Conservation (phyloP, 2,888 invertebrate genomes). For the Rhingia rostrata region DNA sequence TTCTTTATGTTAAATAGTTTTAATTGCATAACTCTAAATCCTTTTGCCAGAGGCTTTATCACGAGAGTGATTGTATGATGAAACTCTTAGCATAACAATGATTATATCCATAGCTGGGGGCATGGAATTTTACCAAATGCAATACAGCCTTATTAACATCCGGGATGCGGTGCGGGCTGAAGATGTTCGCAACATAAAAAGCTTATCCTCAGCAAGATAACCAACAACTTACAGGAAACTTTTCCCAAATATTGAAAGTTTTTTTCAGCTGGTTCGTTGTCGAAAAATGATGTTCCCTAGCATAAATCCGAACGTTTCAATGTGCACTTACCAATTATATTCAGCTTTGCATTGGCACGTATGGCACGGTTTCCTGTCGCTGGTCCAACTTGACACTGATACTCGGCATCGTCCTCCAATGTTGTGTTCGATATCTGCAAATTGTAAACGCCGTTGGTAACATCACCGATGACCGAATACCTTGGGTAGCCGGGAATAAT, state of each 20-base stretch:
- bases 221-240: slow-evolving; percentile 9
- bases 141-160: slow-evolving; percentile 45
- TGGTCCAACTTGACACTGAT: slow-evolving; percentile 98
- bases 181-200: slow-evolving; percentile 29
- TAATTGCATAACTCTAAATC: slow-evolving; percentile 71
- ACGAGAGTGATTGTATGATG: slow-evolving; percentile 63
- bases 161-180: slow-evolving; percentile 11
- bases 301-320: neutral
- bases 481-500: slow-evolving; percentile 93
- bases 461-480: slow-evolving; percentile 93
- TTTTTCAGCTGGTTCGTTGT: too few species aligned
- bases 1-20: slow-evolving; percentile 70
- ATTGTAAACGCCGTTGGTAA: slow-evolving; percentile 92
- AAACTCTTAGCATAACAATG: slow-evolving; percentile 63
- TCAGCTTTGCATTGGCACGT: slow-evolving; percentile 93
- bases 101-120: slow-evolving; percentile 44
- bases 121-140: slow-evolving; percentile 39
- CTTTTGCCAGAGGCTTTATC: slow-evolving; percentile 67
- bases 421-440: slow-evolving; percentile 94
- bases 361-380: slow-evolving; percentile 91
- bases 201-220: slow-evolving; percentile 33
- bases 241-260: neutral
- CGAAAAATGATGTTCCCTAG: too few species aligned
- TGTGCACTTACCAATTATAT: slow-evolving; percentile 93
- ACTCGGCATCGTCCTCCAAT: slow-evolving; percentile 96